Evolutionary conservation across 2,888 invertebrate species (phyloP).

Genomic region (Hydropsyche betteni): DNA sequence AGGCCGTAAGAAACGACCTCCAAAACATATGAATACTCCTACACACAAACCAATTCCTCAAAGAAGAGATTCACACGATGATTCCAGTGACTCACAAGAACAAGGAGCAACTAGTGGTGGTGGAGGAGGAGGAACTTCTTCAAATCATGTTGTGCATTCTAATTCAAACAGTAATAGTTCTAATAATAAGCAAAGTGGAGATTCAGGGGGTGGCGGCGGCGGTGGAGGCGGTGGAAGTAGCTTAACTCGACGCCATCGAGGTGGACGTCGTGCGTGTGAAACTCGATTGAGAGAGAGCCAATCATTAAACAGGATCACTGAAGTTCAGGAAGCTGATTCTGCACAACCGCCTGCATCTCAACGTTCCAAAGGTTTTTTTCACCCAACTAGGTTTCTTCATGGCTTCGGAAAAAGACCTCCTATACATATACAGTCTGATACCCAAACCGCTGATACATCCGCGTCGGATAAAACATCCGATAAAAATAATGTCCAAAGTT

Average conservation of each 20-base stretch:
- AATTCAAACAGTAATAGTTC: constrained; percentile 52
- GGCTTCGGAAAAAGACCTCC: constrained; percentile 57
- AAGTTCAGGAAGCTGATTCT: constrained; percentile 79
- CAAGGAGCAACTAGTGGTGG: constrained; percentile 68
- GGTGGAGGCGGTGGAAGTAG: constrained; percentile 53
- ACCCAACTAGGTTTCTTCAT: constrained; percentile 53
- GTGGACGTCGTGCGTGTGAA: constrained; percentile 69
- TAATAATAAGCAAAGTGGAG: constrained; percentile 53
- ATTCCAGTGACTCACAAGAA: constrained; percentile 86
- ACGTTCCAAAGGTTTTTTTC: constrained; percentile 44
- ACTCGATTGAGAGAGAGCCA: constrained; percentile 81
- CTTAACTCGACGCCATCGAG: constrained; percentile 62
- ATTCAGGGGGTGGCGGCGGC: constrained; percentile 53
- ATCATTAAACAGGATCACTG: constrained; percentile 85
- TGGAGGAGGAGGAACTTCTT: constrained; percentile 56
- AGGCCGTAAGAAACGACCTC: constrained; percentile 80
- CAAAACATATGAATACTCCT: constrained; percentile 70
- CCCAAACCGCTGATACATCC: constrained; percentile 29
- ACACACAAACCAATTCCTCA: constrained; percentile 70
- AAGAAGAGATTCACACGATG: constrained; percentile 83
- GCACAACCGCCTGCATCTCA: constrained; percentile 41
- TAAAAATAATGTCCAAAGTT: constrained; percentile 3
- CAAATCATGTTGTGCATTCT: constrained; percentile 42
- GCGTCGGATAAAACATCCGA: constrained; percentile 28
- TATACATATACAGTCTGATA: constrained; percentile 59